These are phyloP conservation scores for Diorhabda sublineata DNA, from an alignment of 1,140 invertebrate species.

Conservation along the genomic window DNA sequence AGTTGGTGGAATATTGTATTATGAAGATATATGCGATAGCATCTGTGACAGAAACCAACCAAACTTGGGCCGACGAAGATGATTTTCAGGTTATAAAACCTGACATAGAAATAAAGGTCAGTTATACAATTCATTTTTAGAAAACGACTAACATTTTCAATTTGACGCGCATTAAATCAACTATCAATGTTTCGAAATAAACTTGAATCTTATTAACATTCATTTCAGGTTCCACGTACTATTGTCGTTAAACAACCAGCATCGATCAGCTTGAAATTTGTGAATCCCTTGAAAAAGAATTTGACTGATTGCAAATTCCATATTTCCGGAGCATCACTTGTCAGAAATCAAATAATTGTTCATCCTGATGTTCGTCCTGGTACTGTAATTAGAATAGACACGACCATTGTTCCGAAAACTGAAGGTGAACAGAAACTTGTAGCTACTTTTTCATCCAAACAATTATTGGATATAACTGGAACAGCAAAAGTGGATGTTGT, in stretches of 20 bases:
- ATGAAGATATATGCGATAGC: constrained; percentile 70
- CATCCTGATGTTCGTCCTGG: constrained; percentile 53
- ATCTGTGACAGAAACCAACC: constrained; percentile 65
- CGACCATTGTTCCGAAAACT: constrained; percentile 54
- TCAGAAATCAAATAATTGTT: constrained; percentile 53
- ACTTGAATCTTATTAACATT: too few relatives aligned
- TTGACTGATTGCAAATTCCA: constrained; percentile 64
- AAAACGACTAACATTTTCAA: too few relatives aligned
- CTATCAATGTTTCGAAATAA: too few relatives aligned
- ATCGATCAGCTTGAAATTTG: constrained; percentile 58
- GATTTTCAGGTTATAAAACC: constrained; percentile 71
- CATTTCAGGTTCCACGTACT: constrained; percentile 55
- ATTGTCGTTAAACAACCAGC: constrained; percentile 54
- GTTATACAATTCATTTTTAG: neutral
- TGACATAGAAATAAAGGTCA: constrained; percentile 59
- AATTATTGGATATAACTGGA: constrained; percentile 64
- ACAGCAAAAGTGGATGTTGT: constrained; percentile 46
- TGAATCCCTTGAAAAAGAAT: constrained; percentile 60
- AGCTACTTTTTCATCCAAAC: constrained; percentile 61
- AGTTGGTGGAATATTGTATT: constrained; percentile 70
- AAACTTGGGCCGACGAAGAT: constrained; percentile 71
- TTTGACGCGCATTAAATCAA: too few relatives aligned
- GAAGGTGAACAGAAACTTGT: constrained; percentile 55
- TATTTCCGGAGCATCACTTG: constrained; percentile 64
- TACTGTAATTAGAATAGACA: constrained; percentile 51